Conservation (phyloP, 2,797 vertebrate species). For the Triplophysa yarkandensis region DNA sequence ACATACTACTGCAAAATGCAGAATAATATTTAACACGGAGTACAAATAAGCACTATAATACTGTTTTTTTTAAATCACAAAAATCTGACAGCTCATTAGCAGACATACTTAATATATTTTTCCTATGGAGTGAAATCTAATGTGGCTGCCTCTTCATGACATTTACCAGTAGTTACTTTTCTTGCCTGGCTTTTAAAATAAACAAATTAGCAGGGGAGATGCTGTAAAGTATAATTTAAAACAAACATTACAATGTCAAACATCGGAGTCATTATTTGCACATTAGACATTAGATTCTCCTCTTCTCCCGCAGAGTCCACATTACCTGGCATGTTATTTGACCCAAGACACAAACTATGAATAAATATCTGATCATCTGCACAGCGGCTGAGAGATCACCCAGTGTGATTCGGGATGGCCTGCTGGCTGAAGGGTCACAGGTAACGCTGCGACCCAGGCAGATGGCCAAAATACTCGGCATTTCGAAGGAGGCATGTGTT, state of each 20-base stretch:
- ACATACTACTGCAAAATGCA: no score
- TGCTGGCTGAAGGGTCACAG: constrained; percentile 8
- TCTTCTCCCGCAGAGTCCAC: neutral
- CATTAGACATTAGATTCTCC: constrained; percentile 19
- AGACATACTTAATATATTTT: no score
- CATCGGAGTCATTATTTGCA: constrained; percentile 19
- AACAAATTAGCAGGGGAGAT: constrained; percentile 7
- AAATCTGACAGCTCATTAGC: no score
- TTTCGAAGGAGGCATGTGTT: constrained; percentile 54
- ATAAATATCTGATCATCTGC: constrained; percentile 5
- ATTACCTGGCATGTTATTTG: constrained; percentile 16
- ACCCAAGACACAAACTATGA: constrained; percentile 15
- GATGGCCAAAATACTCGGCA: constrained; percentile 55
- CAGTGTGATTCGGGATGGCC: constrained; percentile 19
- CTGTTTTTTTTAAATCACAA: no score
- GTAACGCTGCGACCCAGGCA: constrained; percentile 44
- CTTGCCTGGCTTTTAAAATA: neutral
- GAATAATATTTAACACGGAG: no score
- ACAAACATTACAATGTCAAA: constrained; percentile 27
- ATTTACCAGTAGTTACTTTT: neutral
- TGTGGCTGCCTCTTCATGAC: neutral
- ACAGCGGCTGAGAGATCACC: constrained; percentile 18
- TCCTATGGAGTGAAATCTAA: neutral
- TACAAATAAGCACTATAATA: no score
- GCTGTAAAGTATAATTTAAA: neutral